phyloP scores from a whole-genome alignment of 1,140 invertebrate genomes.

The Globodera rostochiensis region DNA sequence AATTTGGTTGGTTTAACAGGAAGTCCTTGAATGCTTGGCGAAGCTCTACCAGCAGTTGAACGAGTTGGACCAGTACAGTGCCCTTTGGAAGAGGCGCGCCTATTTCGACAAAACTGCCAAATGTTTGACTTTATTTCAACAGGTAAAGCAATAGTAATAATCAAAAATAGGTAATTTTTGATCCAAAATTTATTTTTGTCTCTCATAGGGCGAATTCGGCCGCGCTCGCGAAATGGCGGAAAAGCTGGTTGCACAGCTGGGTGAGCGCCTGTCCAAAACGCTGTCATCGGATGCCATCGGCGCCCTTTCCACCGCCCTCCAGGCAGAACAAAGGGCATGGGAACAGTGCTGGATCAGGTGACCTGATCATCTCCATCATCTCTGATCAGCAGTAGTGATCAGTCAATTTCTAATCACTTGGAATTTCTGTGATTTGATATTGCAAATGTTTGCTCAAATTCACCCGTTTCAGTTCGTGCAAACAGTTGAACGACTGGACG shows the following conservation, averaged over 20 bases:
- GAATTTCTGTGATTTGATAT: background rate
- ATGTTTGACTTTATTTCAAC: conserved; percentile 34
- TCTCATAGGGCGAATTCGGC: conserved; percentile 30
- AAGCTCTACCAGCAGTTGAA: conserved; percentile 37
- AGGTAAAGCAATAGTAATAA: background rate
- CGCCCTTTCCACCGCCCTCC: conserved; percentile 25
- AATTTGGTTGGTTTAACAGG: conserved; percentile 18
- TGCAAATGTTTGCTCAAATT: background rate
- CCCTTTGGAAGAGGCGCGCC: conserved; percentile 35
- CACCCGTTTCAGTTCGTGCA: conserved; percentile 35
- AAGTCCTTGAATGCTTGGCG: conserved; percentile 33
- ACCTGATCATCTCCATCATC: conserved; percentile 10
- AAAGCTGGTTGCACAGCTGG: conserved; percentile 37
- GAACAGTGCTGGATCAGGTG: conserved; percentile 37
- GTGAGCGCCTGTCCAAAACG: conserved; percentile 27
- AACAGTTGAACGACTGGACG: conserved; percentile 49
- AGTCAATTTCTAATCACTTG: no score
- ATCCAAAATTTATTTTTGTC: background rate
- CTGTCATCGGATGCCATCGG: conserved; percentile 25
- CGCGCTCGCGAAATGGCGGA: conserved; percentile 37
- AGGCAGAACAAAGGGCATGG: conserved; percentile 38
- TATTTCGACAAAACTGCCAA: conserved; percentile 45
- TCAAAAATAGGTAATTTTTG: background rate
- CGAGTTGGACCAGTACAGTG: conserved; percentile 34
- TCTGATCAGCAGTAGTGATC: background rate